These are phyloP conservation scores for Zygogramma bicolorata DNA, from an alignment of 2,888 invertebrate species.

Conservation along the genomic window DNA sequence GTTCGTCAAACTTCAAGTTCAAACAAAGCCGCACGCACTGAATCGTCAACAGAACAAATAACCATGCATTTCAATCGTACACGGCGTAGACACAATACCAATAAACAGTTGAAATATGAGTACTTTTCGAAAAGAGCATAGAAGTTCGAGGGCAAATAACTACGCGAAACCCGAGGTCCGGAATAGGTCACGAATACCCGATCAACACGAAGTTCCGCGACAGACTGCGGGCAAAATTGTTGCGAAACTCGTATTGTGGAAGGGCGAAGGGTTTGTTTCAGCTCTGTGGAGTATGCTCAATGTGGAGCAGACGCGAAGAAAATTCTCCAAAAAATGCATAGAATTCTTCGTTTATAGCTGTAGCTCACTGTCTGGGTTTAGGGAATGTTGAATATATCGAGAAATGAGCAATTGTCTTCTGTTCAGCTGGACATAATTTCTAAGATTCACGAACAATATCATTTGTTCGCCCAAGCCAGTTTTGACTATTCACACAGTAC, in stretches of 20 bases:
- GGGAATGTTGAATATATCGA: too few relatives aligned
- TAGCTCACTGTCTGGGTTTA: background rate
- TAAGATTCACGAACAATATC: too few relatives aligned
- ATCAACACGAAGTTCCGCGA: background rate
- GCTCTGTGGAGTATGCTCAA: background rate
- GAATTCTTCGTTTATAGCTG: background rate
- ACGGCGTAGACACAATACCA: background rate
- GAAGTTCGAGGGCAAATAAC: background rate
- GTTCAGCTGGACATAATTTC: too few relatives aligned
- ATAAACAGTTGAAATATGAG: background rate
- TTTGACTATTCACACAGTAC: too few relatives aligned
- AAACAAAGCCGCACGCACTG: background rate
- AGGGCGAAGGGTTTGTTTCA: background rate
- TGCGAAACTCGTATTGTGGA: slow-evolving; percentile 6
- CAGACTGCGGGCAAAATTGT: slow-evolving; percentile 4
- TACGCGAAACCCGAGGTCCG: background rate
- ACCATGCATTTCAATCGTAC: background rate
- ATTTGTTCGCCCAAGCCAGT: too few relatives aligned
- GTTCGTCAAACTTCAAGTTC: too few relatives aligned
- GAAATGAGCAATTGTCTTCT: too few relatives aligned
- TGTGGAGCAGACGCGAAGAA: background rate
- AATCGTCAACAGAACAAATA: too few relatives aligned
- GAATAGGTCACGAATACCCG: background rate
- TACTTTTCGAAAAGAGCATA: background rate
- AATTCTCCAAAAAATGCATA: background rate